Conservation (phyloP, 2,888 invertebrate species). For the Blastobasis adustella region DNA sequence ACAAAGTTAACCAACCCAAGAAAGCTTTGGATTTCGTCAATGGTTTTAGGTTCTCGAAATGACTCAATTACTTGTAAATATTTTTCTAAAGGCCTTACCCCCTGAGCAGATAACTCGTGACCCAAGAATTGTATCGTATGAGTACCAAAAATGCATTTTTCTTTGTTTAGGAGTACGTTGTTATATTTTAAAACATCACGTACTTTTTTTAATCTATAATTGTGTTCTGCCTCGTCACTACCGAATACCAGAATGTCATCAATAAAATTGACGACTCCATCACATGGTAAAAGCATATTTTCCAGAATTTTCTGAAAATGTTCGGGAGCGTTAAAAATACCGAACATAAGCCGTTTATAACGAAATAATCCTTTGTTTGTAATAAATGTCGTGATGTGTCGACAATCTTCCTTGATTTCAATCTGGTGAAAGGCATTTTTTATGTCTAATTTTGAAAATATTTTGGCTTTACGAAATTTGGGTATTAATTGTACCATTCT, state of each 20-base stretch:
- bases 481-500: constrained; percentile 18
- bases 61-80: constrained; percentile 13
- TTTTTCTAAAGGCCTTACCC: constrained; percentile 17
- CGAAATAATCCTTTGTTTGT: constrained; percentile 16
- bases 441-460: constrained; percentile 15
- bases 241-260: too few relatives aligned
- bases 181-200: constrained; percentile 11
- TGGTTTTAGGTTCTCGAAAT: constrained; percentile 14
- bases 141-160: constrained; percentile 13
- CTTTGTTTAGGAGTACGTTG: constrained; percentile 17
- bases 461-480: constrained; percentile 15
- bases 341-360: constrained; percentile 35
- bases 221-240: constrained; percentile 11
- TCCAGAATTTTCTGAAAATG: constrained; percentile 23
- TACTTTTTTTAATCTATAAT: constrained; percentile 11
- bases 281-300: constrained; percentile 15
- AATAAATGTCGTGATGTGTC: constrained; percentile 19
- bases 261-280: too few relatives aligned
- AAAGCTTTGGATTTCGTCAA: constrained; percentile 24
- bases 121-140: constrained; percentile 13
- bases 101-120: constrained; percentile 13
- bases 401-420: constrained; percentile 8
- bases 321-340: constrained; percentile 39
- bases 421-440: constrained; percentile 17
- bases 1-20: constrained; percentile 21